Base-by-base conservation (phyloP, 2,113 vertebrate species). In the Sander vitreus region DNA sequence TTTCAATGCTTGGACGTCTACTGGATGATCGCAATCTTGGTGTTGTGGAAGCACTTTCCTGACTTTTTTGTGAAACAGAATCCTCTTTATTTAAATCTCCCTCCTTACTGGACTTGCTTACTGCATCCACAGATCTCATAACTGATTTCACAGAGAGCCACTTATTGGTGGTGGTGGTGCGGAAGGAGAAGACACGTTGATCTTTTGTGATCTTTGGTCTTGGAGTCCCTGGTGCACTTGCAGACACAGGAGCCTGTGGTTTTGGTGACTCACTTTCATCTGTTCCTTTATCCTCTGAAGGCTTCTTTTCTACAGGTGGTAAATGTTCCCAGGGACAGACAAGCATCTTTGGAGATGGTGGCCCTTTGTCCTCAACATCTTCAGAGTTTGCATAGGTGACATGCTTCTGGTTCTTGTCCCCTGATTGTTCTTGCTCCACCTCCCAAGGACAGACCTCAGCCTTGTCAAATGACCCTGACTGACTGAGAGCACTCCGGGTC, bases 321-420 rank as follows among this genome's bases (percentile, higher is more conserved):
- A 90, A 9, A 80, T 88, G 81, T 65, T 95, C 95, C 95, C 94
- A 94, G 6, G 95, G 95, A 83, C 94, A 95, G 66, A 95, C n/a
- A 1, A 94, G 87, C 11, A 45, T 45, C 43, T 89, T n/a, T 19
- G 92, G 89, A 43, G 93, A 91, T 21, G 36, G 0, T 47, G 89
- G 70, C 13, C 27, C 19, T 19, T 74, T 83, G 47, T 69, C 68
- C 5, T 86, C 89, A 16, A 15, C 53, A 18, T 93, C 94, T 68
- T 94, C 95, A 78, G 90, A 64, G 11, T 96, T 94, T 0, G 93
- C 92, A 5, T 96, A 96, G 15, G 95, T 96, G 75, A 96, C 94
- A 1, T 85, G 96, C 73, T 95, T 97, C 66, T 95, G 95, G 21
- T 43, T 94, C 80, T 87, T 95, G 80, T 73, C 92, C 0, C 81